These are phyloP conservation scores for Apomyelois bistriatella DNA, from an alignment of 2,888 invertebrate genomes.

Conservation along the genomic window DNA sequence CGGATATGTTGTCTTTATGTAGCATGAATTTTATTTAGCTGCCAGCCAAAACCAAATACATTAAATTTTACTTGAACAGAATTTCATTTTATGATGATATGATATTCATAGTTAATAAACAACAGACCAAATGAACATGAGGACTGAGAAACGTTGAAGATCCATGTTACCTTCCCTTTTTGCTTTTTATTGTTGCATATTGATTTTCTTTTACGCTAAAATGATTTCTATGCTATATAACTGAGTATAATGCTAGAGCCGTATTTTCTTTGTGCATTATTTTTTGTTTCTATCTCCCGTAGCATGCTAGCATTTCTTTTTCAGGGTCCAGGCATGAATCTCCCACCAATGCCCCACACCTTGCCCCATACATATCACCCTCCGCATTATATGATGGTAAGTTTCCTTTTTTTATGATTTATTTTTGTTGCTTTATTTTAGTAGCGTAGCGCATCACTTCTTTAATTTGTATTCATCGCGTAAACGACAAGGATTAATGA, in stretches of 20 bases:
- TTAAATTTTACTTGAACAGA: background rate
- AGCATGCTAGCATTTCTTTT: constrained; percentile 67
- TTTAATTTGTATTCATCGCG: constrained; percentile 1
- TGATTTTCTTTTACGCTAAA: constrained; percentile 27
- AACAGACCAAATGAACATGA: background rate
- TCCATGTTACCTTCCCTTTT: constrained; percentile 14
- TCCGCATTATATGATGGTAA: constrained; percentile 79
- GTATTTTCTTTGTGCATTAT: constrained; percentile 29
- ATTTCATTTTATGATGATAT: background rate
- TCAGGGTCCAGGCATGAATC: constrained; percentile 77
- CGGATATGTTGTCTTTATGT: background rate
- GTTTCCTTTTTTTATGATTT: constrained; percentile 35
- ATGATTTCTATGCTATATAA: constrained; percentile 18
- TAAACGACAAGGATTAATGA: background rate
- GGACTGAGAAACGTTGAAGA: background rate
- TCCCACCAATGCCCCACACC: constrained; percentile 76
- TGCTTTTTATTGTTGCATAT: constrained; percentile 45
- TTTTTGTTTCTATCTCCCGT: constrained; percentile 53
- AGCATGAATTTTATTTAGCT: background rate
- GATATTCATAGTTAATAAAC: background rate
- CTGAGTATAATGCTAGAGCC: constrained; percentile 21
- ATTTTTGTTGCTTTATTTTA: constrained; percentile 22
- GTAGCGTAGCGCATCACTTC: constrained; percentile 20
- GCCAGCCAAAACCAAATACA: background rate
- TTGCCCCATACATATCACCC: constrained; percentile 77